Evolutionary conservation across 2,888 invertebrate genomes (phyloP).

Genomic region (Noctua comes): DNA sequence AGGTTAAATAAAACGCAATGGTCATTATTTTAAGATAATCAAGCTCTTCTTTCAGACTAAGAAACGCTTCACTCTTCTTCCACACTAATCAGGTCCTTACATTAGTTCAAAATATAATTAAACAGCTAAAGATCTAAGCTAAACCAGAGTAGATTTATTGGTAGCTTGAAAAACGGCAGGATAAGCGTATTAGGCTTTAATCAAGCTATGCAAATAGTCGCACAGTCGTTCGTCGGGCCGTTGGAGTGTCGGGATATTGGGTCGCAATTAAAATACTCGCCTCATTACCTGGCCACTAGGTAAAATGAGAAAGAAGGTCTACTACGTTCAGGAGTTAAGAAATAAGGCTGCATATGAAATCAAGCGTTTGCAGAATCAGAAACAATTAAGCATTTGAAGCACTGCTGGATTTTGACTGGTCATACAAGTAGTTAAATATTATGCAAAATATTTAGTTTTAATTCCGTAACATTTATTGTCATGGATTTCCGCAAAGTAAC

Average conservation of each 20-base stretch:
- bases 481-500: too few relatives aligned
- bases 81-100: not conserved
- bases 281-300: slow-evolving; percentile 46
- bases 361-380: too few relatives aligned
- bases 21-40: not conserved
- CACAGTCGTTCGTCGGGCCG: slow-evolving; percentile 27
- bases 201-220: slow-evolving; percentile 72
- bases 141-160: slow-evolving; percentile 43
- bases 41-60: not conserved
- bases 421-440: too few relatives aligned
- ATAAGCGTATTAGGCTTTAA: slow-evolving; percentile 64
- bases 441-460: too few relatives aligned
- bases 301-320: slow-evolving; percentile 16
- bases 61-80: not conserved
- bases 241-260: slow-evolving; percentile 65
- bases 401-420: too few relatives aligned
- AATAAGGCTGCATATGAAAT: not conserved
- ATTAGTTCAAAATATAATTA: slow-evolving; percentile 29
- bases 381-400: too few relatives aligned
- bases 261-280: slow-evolving; percentile 73
- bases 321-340: not conserved
- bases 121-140: slow-evolving; percentile 28
- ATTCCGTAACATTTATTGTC: too few relatives aligned
- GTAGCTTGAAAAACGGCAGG: slow-evolving; percentile 47
- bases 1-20: slow-evolving; percentile 4